Evolutionary conservation across 2,113 vertebrate genomes (phyloP), one percentile per base, ranked within the genome.

Genomic region (Cinclus cinclus): DNA sequence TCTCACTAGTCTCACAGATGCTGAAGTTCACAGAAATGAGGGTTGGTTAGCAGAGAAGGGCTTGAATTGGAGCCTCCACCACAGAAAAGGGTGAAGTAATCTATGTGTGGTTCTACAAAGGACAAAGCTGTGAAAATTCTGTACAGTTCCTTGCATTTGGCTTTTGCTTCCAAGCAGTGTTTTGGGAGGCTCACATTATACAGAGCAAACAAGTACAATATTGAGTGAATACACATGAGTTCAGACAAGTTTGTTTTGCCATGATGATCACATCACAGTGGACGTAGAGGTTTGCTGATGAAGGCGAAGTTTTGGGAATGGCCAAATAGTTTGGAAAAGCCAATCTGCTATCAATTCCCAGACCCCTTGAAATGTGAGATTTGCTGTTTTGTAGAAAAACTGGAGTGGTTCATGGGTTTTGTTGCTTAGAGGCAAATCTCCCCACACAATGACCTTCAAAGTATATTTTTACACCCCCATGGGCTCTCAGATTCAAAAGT

Each of bases 311-410:
- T 85, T 85, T 91, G 67, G 53, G 46, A 89, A 87, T 22, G 17
- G 30, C n/a, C 44, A 88, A 70, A 68, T 74, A 31, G 37, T 69
- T 55, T 55, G 77, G 60, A 81, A 78, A 86, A 35, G 9, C 73
- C 37, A 47, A 35, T 67, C 58, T 86, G 31, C 16, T 22, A 35
- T 39, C 18, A 69, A 74, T 83, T 74, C 68, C 59, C 11, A 12
- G 53, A 63, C 60, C 55, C 24, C 56, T 52, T 73, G 55, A 86
- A 94, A 92, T 0, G 4, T 59, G 47, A 82, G 37, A 80, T 73
- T 50, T 0, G 0, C 10, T 0, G 0, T 12, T 65, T 28, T 24
- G 31, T 10, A 55, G 46, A 53, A 87, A 90, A 92, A 69, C 2
- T 31, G 25, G 44, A 95, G n/a, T 64, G 20, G 35, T 81, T 88